phyloP scores from a whole-genome alignment of 1,140 invertebrate species.

The Bombus waltoni region DNA sequence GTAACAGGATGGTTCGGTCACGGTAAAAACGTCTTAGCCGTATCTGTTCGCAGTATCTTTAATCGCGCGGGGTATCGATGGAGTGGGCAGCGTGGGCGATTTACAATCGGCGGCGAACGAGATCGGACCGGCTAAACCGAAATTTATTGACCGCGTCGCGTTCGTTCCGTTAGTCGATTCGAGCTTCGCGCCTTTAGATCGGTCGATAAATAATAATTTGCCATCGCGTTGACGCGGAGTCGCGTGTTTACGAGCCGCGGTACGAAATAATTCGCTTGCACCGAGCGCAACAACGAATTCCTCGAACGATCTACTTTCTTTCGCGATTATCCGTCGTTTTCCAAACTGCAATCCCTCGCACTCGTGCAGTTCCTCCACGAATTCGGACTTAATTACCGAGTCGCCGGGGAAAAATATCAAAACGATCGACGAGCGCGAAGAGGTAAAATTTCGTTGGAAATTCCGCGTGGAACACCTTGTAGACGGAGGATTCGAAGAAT shows the following conservation, averaged over 20 bases:
- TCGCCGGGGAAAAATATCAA: no score
- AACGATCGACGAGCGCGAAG: no score
- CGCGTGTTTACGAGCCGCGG: conserved; percentile 39
- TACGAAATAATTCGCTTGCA: conserved; percentile 42
- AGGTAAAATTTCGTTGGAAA: no score
- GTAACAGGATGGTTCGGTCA: conserved; percentile 1
- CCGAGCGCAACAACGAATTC: neutral
- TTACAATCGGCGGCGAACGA: conserved; percentile 41
- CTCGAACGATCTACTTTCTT: neutral
- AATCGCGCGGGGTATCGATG: conserved; percentile 37
- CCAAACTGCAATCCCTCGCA: no score
- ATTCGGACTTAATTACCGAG: no score
- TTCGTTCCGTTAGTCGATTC: conserved; percentile 61
- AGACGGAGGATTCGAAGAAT: no score
- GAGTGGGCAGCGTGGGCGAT: conserved; percentile 35
- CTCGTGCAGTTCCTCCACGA: no score
- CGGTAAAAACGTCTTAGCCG: conserved; percentile 7
- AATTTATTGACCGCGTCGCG: conserved; percentile 54
- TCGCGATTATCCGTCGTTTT: no score
- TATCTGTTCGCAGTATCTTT: conserved; percentile 18
- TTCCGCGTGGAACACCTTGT: no score
- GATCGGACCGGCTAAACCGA: conserved; percentile 47
- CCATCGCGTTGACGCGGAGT: conserved; percentile 51
- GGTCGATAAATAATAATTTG: conserved; percentile 70
- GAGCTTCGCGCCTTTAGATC: conserved; percentile 33